These are phyloP conservation scores for Brachirus orientalis DNA, from an alignment of 2,113 vertebrate genomes.

Conservation along the genomic window DNA sequence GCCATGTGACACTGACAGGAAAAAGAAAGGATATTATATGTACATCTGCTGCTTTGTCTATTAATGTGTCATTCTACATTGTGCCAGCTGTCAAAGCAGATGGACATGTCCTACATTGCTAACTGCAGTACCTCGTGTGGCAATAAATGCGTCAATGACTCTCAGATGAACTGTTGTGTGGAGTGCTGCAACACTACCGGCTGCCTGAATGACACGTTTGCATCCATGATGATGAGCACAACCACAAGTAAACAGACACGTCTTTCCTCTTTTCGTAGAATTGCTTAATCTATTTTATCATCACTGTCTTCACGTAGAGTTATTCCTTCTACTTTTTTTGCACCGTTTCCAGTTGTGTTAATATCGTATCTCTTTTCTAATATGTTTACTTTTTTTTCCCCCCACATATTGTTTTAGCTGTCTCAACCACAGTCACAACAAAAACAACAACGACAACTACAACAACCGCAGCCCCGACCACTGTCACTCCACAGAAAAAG, in stretches of 20 bases:
- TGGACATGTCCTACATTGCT: slow-evolving; percentile 60
- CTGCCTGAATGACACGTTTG: slow-evolving; percentile 74
- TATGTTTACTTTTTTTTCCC: not conserved
- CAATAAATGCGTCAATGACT: slow-evolving; percentile 54
- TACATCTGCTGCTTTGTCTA: not conserved
- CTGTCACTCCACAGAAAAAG: slow-evolving; percentile 39
- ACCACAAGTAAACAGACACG: slow-evolving; percentile 58
- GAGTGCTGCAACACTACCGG: slow-evolving; percentile 71
- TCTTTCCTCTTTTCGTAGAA: no score
- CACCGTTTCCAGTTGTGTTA: not conserved
- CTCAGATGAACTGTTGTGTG: slow-evolving; percentile 64
- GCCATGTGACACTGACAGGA: no score
- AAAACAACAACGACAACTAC: not conserved
- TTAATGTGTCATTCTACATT: slow-evolving; percentile 40
- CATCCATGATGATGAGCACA: slow-evolving; percentile 44
- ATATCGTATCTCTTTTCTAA: not conserved
- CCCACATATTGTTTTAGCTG: not conserved
- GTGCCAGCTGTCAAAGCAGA: slow-evolving; percentile 73
- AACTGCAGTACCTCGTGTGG: slow-evolving; percentile 29
- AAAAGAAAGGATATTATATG: no score
- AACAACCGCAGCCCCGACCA: not conserved
- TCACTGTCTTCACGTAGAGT: not conserved
- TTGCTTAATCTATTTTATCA: no score
- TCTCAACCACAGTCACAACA: no score
- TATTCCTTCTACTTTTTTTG: not conserved